Base-by-base conservation (phyloP, 2,888 invertebrate genomes). In the Polymixis lichenea region DNA sequence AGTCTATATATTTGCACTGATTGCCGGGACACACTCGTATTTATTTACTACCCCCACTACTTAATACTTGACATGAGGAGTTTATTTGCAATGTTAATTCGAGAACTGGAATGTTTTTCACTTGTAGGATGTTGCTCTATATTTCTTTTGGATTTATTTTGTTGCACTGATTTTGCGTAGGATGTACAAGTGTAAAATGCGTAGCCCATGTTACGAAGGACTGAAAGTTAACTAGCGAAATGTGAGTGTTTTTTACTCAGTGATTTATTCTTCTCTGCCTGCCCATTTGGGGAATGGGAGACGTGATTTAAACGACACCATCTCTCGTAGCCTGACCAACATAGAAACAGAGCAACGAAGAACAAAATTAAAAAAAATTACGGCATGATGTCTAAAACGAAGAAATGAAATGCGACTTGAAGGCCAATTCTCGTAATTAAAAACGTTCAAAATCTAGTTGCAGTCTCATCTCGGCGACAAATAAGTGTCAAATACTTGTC, bases 1-100 rank as follows among this genome's bases (percentile, higher is more conserved):
- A 91, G 94, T 92, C 93, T 94, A 95, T 95, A 94, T 95, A 95
- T 95, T 91, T 93, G 91, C 93, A 91, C 92, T 95, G 95, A 95
- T 95, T 95, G 93, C 93, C 80, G 94, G 91, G 93, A 88, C 89
- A 78, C 72, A 89, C 90, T 88, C 88, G 86, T 92, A 92, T 94
- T 93, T 94, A 94, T 94, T 93, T 92, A 92, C 90, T 87, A 91
- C 90, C 80, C 81, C 86, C 85, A 74, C 70, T 89, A 90, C 88
- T 92, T 92, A 89, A 88, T 86, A 85, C 85, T 82, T 87, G 89
- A 89, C 89, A 89, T 88, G 89, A 86, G 82, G 86, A 83, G 89
- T 89, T 88, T 89, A 87, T 89, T 90, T 90, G 89, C 87, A 86
- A 91, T 89, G 86, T 81, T 87, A 90, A 89, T 89, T 88, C 79